phyloP scores from a whole-genome alignment of 1,140 invertebrate species.

The Whitmania pigra region DNA sequence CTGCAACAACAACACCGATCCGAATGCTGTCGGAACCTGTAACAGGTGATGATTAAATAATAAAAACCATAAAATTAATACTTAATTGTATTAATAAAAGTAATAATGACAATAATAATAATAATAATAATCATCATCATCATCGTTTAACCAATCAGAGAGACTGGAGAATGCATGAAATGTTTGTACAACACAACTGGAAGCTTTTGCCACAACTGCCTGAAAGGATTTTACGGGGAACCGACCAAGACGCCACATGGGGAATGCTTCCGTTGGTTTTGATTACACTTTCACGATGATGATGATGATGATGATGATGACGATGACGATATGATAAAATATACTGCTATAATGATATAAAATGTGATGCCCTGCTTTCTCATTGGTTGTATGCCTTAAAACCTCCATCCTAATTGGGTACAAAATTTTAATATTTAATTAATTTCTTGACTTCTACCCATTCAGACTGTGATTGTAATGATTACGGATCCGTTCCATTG shows the following conservation, averaged over 20 bases:
- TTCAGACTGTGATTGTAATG: conserved; percentile 63
- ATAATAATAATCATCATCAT: too few relatives aligned
- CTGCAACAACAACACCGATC: conserved; percentile 88
- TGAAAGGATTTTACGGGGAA: conserved; percentile 55
- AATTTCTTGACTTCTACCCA: not conserved
- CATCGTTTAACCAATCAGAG: conserved; percentile 42
- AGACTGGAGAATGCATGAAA: conserved; percentile 84
- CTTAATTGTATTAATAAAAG: not conserved
- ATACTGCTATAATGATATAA: not conserved
- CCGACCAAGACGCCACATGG: conserved; percentile 59
- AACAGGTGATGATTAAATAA: conserved; percentile 29
- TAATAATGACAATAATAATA: not conserved
- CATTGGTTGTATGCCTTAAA: not conserved
- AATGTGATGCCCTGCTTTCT: not conserved
- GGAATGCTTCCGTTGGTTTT: conserved; percentile 58
- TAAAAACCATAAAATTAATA: not conserved
- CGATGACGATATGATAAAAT: not conserved
- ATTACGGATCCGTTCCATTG: conserved; percentile 46
- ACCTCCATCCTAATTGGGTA: not conserved
- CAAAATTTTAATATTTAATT: not conserved
- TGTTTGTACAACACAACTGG: conserved; percentile 94
- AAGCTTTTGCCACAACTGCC: conserved; percentile 64
- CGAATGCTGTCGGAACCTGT: conserved; percentile 48
- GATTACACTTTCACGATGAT: conserved; percentile 18
- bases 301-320: not conserved